Base-by-base conservation (phyloP, 2,888 invertebrate genomes). In the Watsonalla binaria region DNA sequence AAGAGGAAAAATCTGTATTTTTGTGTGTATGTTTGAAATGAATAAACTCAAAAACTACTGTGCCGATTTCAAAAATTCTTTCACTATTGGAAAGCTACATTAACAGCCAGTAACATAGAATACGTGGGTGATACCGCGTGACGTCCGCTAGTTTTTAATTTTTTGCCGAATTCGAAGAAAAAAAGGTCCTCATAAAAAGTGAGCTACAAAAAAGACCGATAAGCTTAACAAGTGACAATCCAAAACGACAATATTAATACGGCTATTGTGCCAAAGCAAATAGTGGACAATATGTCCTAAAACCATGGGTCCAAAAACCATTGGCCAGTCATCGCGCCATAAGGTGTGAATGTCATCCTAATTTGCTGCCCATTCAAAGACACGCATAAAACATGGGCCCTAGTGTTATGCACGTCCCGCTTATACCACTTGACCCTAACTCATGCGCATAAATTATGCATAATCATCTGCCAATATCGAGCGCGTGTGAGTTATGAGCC, bases 401-500 rank as follows among this genome's bases (percentile, higher is more conserved):
- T 59, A 57, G 52, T 54, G 57, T 51, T 34, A 46, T 46, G 58
- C 60, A 59, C 60, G 68, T 54, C 65, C 71, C 68, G 61, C 63
- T 65, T 69, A 8, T 37, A 61, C 82, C 83, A 86, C 87, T 90
- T 90, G 90, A 88, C 89, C 89, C 89, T 65, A 70, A 64, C 72
- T 66, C 64, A 56, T 54, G 68, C 70, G 86, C 86, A 89, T 90
- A 90, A 87, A 89, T 89, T 89, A 90, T 85, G 89, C 86, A 82
- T 82, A 86, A 89, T 89, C 87, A 90, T 86, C 77, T 67, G 52
- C 57, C 54, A 51, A 54, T 54, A 62, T 54, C 54, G 60, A 62
- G 58, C 54, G 52, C 50, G 42, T 33, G 50, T 54, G 54, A 45
- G 51, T 47, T 37, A 49, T 49, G 39, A 2, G 14, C 7, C 35